These are phyloP conservation scores for Muraenolepis orangiensis DNA, from an alignment of 2,797 vertebrate species.

Conservation along the genomic window DNA sequence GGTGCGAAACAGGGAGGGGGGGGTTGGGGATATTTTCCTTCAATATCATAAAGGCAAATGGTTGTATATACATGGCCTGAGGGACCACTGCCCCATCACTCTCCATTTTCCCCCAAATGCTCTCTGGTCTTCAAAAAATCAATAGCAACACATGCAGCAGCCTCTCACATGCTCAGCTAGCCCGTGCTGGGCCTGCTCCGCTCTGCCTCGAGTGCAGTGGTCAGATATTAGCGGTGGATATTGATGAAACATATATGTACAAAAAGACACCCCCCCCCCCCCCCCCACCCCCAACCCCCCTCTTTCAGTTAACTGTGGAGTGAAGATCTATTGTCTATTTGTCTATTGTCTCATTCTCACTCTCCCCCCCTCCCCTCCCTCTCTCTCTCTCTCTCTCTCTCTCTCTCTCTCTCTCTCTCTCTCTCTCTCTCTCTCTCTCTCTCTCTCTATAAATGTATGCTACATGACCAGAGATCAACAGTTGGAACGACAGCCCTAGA, in stretches of 20 bases:
- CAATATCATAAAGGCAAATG: constrained; percentile 67
- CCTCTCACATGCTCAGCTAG: constrained; percentile 47
- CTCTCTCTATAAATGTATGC: not conserved
- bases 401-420: not conserved
- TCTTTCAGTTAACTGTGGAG: constrained; percentile 33
- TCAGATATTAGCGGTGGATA: constrained; percentile 50
- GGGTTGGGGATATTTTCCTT: constrained; percentile 45
- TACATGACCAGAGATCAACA: too few relatives aligned
- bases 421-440: not conserved
- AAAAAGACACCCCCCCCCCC: constrained; percentile 39
- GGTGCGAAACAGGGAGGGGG: constrained; percentile 40
- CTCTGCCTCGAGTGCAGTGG: constrained; percentile 57
- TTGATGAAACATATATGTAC: constrained; percentile 51
- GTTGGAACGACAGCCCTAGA: too few relatives aligned
- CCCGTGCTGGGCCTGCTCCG: constrained; percentile 45
- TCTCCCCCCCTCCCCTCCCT: not conserved
- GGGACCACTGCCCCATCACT: constrained; percentile 71
- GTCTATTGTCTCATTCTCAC: not conserved
- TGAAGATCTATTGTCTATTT: not conserved
- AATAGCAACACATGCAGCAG: constrained; percentile 75
- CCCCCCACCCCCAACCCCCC: not conserved
- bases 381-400: too few relatives aligned
- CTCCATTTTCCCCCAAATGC: constrained; percentile 73
- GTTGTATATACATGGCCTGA: constrained; percentile 72
- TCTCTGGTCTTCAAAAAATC: constrained; percentile 77